A percentile compares a stretch with the other conserved stretches of the same genome.
These are phyloP conservation scores for Teinopalpus imperialis DNA, from an alignment of 2,888 invertebrate species.

Conservation along the genomic window DNA sequence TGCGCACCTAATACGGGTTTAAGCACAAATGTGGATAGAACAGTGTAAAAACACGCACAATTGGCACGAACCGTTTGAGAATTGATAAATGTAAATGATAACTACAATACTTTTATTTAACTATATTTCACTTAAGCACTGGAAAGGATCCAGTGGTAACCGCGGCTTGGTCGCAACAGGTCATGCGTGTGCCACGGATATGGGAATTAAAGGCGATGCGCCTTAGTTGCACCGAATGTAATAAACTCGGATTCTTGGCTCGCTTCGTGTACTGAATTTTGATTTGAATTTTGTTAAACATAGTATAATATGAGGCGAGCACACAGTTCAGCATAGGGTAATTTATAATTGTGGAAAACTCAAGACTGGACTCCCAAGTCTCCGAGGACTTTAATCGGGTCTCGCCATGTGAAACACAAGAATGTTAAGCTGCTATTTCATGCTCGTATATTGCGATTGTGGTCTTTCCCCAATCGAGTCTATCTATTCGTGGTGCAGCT, in stretches of 20 bases:
- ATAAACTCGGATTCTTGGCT: slow-evolving; percentile 16
- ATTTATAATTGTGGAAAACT: too few species aligned
- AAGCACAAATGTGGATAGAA: slow-evolving; percentile 17
- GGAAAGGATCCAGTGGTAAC: slow-evolving; percentile 59
- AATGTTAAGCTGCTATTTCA: too few species aligned
- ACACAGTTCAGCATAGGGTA: too few species aligned
- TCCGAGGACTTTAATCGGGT: too few species aligned
- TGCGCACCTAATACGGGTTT: slow-evolving; percentile 25
- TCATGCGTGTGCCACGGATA: slow-evolving; percentile 49
- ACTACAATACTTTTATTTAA: slow-evolving; percentile 69
- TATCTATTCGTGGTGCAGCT: too few species aligned
- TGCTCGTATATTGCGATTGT: too few species aligned
- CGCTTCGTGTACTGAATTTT: slow-evolving; percentile 9
- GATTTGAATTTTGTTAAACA: too few species aligned
- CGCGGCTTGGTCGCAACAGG: slow-evolving; percentile 56
- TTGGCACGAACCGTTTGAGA: slow-evolving; percentile 63
- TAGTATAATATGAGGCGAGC: too few species aligned
- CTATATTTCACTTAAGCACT: slow-evolving; percentile 69
- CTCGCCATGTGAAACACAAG: too few species aligned
- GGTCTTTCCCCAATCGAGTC: too few species aligned
- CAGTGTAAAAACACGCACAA: slow-evolving; percentile 40
- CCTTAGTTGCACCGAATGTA: slow-evolving; percentile 4
- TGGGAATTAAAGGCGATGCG: slow-evolving; percentile 36
- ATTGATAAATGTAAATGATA: slow-evolving; percentile 81
- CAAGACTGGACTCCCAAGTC: too few species aligned